Conservation (phyloP, 2,113 vertebrate species). For the Nannobrachium achirus region DNA sequence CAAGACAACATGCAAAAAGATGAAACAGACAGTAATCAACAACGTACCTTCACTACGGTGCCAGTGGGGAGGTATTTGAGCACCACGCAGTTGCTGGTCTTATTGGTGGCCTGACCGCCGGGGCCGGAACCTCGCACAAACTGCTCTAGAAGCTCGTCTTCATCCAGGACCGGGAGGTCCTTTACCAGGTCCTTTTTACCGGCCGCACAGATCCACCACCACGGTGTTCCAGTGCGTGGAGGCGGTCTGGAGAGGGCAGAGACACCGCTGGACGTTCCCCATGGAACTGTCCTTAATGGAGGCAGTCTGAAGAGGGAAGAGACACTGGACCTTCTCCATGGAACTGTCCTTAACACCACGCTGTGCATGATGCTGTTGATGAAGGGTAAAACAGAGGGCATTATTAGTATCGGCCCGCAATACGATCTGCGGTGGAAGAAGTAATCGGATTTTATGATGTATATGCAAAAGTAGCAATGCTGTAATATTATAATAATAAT, state of each 20-base stretch:
- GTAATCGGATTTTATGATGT: too few species aligned
- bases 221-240: not conserved
- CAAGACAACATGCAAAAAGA: too few species aligned
- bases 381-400: constrained; percentile 31
- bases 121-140: constrained; percentile 94
- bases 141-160: constrained; percentile 90
- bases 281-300: not conserved
- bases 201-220: constrained; percentile 57
- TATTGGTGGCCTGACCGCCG: constrained; percentile 96
- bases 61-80: constrained; percentile 92
- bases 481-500: too few species aligned
- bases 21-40: too few species aligned
- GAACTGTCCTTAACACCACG: not conserved
- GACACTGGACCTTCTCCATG: too few species aligned
- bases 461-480: too few species aligned
- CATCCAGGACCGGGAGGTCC: constrained; percentile 77
- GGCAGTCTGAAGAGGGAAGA: too few species aligned
- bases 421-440: too few species aligned
- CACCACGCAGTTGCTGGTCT: constrained; percentile 96
- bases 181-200: constrained; percentile 75
- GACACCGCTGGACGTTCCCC: constrained; percentile 12
- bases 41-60: constrained; percentile 90
- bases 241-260: not conserved
- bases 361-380: constrained; percentile 13
- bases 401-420: not conserved